Conservation (phyloP, 2,888 invertebrate genomes). For the Leptopilina drosophilae region DNA sequence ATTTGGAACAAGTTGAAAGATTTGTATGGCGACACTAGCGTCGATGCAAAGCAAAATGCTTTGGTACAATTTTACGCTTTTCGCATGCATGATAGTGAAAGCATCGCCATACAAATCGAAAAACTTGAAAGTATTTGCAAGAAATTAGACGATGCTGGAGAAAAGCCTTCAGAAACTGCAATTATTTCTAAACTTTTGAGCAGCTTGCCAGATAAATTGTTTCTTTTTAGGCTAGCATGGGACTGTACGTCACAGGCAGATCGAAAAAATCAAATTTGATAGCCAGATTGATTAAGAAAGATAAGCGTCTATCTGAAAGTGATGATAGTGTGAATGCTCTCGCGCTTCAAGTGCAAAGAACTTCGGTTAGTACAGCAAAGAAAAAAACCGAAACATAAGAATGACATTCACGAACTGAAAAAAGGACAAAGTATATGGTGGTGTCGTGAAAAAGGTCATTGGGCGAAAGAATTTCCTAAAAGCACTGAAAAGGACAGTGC, state of each 20-base stretch:
- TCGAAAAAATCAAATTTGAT: background rate
- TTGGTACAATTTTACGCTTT: background rate
- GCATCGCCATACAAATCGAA: constrained; percentile 26
- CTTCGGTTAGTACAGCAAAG: background rate
- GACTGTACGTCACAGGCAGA: constrained; percentile 42
- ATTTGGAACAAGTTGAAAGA: background rate
- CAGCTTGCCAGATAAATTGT: background rate
- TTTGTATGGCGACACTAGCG: background rate
- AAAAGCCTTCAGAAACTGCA: background rate
- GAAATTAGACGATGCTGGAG: background rate
- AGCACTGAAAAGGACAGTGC: background rate
- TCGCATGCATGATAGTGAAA: background rate
- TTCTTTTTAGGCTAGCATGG: constrained; percentile 45
- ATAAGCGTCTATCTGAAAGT: background rate
- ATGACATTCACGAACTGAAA: background rate
- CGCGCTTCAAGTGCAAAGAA: background rate
- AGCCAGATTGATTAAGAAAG: constrained; percentile 31
- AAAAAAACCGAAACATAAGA: background rate
- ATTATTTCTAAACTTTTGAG: background rate
- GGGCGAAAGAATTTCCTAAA: constrained; percentile 41
- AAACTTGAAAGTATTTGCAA: background rate
- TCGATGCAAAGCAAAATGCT: background rate
- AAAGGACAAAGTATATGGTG: background rate
- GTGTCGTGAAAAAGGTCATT: constrained; percentile 24
- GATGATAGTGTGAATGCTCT: background rate